Evolutionary conservation across 2,888 invertebrate genomes (phyloP).

Genomic region (Eupithecia centaureata): DNA sequence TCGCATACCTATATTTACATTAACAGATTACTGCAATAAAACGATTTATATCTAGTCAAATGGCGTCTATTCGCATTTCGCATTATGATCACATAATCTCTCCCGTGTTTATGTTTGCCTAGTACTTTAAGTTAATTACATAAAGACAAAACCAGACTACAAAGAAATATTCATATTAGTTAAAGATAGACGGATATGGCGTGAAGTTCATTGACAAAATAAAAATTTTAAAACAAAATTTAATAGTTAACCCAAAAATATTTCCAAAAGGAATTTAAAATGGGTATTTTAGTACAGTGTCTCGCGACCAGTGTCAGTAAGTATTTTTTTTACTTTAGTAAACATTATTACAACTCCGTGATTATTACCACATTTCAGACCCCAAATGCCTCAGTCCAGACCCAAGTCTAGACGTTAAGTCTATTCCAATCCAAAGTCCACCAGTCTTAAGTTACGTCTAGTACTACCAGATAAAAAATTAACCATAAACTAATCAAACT

Average conservation of each 20-base stretch:
- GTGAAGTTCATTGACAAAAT: conserved; percentile 18
- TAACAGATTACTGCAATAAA: conserved; percentile 8
- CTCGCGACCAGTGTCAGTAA: conserved; percentile 24
- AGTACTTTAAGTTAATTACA: conserved; percentile 28
- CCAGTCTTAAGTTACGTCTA: too few relatives aligned
- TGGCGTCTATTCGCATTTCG: conserved; percentile 16
- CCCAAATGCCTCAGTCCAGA: neutral
- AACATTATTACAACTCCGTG: too few relatives aligned
- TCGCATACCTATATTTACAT: conserved; percentile 1
- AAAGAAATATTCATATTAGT: conserved; percentile 24
- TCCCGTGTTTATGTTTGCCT: conserved; percentile 35
- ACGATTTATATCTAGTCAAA: conserved; percentile 10
- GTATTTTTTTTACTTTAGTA: neutral
- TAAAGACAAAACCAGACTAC: conserved; percentile 26
- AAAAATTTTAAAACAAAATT: neutral
- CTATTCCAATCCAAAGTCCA: too few relatives aligned
- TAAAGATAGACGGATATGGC: neutral
- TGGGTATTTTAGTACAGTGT: conserved; percentile 32
- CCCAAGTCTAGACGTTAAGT: too few relatives aligned
- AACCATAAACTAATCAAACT: too few relatives aligned
- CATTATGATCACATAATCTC: conserved; percentile 31
- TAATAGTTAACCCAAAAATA: neutral
- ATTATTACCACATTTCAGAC: too few relatives aligned
- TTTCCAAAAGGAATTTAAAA: conserved; percentile 17
- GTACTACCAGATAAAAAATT: too few relatives aligned